Percentiles rank a stretch among this genome's conserved stretches.
Conservation (phyloP, 2,113 vertebrate species). For the Rhea pennata region DNA sequence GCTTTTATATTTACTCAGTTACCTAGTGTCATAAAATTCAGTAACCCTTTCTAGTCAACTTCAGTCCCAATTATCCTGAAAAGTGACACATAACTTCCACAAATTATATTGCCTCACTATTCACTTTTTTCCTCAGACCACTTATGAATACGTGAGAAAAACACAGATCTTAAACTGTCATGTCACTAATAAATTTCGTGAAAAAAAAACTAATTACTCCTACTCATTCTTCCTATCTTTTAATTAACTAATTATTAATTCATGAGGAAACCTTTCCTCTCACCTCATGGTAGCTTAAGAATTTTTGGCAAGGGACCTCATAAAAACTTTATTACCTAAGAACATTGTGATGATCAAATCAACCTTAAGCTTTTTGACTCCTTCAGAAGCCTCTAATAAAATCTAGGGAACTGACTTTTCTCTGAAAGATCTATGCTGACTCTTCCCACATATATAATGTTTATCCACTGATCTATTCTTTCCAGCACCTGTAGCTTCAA, state of each 20-base stretch:
- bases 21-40: background rate
- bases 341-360: background rate
- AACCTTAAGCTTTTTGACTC: background rate
- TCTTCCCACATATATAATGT: background rate
- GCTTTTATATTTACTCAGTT: background rate
- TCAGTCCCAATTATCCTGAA: background rate
- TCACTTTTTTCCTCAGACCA: background rate
- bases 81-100: background rate
- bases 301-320: background rate
- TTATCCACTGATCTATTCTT: background rate
- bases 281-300: background rate
- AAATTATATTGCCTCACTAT: background rate
- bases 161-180: background rate
- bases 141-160: background rate
- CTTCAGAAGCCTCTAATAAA: background rate
- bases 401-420: background rate
- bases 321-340: background rate
- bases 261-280: background rate
- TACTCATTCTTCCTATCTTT: background rate
- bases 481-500: background rate
- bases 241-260: background rate
- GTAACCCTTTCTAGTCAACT: background rate
- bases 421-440: background rate
- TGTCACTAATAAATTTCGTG: background rate
- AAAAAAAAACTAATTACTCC: background rate